A percentile compares a stretch with the other conserved stretches of the same genome.
Conservation (phyloP, 1,140 invertebrate species). For the Trinorchestia longiramus region DNA sequence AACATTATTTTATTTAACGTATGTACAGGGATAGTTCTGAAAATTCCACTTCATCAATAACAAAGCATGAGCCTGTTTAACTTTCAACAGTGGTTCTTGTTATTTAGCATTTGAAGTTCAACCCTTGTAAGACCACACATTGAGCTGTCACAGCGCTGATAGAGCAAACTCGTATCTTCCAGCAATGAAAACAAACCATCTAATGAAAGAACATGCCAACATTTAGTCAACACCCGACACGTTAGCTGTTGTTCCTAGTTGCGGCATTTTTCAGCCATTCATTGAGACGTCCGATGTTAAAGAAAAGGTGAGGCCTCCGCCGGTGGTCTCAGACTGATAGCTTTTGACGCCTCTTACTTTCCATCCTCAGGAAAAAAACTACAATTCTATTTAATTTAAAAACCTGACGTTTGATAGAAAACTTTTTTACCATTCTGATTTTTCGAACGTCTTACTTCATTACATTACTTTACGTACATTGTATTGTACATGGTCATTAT, state of each 20-base stretch:
- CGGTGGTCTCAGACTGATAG: neutral
- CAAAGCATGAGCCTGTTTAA: neutral
- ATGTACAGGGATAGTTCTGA: neutral
- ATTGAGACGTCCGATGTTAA: neutral
- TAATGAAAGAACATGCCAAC: conserved; percentile 21
- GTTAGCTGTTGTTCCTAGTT: conserved; percentile 32
- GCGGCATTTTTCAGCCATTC: conserved; percentile 13
- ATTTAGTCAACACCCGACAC: conserved; percentile 51
- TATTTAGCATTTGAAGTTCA: neutral
- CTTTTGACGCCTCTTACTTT: neutral
- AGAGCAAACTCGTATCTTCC: conserved; percentile 46
- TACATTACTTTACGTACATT: neutral
- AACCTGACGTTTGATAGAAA: neutral
- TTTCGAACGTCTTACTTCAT: neutral
- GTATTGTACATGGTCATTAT: neutral
- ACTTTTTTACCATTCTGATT: neutral
- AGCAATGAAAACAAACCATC: conserved; percentile 44
- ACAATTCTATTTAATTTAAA: neutral
- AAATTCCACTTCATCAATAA: neutral
- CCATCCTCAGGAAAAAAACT: neutral
- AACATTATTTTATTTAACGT: neutral
- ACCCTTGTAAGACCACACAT: neutral
- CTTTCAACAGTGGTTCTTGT: neutral
- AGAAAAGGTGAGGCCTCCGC: neutral
- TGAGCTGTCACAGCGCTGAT: conserved; percentile 28